These are phyloP conservation scores for Drosophila ohnishii DNA, from an alignment of 1,140 invertebrate genomes.

Conservation along the genomic window DNA sequence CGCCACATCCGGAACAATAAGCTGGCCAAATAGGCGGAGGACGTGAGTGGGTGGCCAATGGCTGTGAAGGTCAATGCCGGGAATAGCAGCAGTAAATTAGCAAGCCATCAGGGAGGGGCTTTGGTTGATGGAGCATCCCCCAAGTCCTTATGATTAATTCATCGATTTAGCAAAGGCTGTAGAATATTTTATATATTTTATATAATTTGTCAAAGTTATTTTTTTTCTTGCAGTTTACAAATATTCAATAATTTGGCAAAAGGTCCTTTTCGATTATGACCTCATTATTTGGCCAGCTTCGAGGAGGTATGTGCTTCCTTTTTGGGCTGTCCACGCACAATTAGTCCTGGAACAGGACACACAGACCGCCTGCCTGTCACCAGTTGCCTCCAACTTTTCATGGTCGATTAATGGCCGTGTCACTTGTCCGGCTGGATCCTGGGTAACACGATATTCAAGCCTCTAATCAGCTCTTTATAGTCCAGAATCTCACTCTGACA, in stretches of 20 bases:
- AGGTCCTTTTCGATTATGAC: conserved; percentile 12
- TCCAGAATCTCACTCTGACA: conserved; percentile 6
- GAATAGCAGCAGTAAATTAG: conserved; percentile 46
- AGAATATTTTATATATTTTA: neutral
- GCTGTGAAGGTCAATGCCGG: conserved; percentile 1
- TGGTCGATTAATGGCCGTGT: conserved; percentile 23
- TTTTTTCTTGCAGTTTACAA: conserved; percentile 12
- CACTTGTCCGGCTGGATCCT: conserved; percentile 5
- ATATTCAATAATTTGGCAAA: conserved; percentile 28
- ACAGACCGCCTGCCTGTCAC: neutral
- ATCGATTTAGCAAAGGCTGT: conserved; percentile 46
- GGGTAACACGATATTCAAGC: neutral
- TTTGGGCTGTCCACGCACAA: conserved; percentile 14
- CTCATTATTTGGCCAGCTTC: neutral
- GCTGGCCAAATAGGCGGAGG: conserved; percentile 19
- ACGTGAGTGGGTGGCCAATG: conserved; percentile 1
- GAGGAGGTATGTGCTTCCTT: neutral
- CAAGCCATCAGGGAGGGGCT: conserved; percentile 6
- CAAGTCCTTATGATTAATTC: conserved; percentile 36
- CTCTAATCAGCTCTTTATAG: conserved; percentile 53
- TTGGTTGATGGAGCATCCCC: conserved; percentile 8
- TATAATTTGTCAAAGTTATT: conserved; percentile 18
- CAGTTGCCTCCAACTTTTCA: neutral
- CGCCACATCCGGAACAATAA: conserved; percentile 37
- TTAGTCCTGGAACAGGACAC: conserved; percentile 8